Conservation (phyloP, 37 sponge, comb jelly and placozoan genomes). For the Aplysina aerophoba region DNA sequence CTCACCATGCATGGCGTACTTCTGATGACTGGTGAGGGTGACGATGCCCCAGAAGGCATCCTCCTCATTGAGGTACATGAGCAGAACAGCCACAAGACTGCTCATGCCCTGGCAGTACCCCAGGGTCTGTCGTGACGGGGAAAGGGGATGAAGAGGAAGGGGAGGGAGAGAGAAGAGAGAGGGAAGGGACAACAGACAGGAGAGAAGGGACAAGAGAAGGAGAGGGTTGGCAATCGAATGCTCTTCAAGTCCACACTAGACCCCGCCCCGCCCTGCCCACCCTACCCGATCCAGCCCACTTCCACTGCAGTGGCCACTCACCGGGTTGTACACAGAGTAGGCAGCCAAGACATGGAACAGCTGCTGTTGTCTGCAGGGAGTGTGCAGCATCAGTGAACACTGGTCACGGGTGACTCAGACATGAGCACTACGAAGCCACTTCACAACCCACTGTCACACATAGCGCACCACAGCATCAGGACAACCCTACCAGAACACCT, state of each 20-base stretch:
- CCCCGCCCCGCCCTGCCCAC: background rate
- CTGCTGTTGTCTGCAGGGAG: conserved; percentile 88
- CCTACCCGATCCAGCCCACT: background rate
- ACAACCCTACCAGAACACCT: background rate
- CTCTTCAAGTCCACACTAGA: background rate
- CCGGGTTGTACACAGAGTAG: conserved; percentile 96
- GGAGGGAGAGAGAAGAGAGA: background rate
- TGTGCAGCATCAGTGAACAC: background rate
- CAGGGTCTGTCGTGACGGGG: conserved; percentile 57
- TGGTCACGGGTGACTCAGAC: background rate
- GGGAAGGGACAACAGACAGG: background rate
- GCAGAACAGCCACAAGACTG: conserved; percentile 85
- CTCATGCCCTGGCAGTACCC: conserved; percentile 99
- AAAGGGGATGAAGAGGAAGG: no score
- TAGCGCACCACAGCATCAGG: background rate
- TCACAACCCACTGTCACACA: background rate
- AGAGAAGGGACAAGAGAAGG: conserved; percentile 23
- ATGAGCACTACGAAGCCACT: background rate
- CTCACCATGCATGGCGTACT: conserved; percentile 93
- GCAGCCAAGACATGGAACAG: conserved; percentile 93
- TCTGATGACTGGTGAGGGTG: conserved; percentile 69
- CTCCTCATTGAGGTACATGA: conserved; percentile 98
- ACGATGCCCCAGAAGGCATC: conserved; percentile 98
- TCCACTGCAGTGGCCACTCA: conserved; percentile 32
- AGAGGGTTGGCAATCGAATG: background rate